These are phyloP conservation scores for Aphelocoma coerulescens DNA, from an alignment of 2,113 vertebrate genomes.

Conservation along the genomic window DNA sequence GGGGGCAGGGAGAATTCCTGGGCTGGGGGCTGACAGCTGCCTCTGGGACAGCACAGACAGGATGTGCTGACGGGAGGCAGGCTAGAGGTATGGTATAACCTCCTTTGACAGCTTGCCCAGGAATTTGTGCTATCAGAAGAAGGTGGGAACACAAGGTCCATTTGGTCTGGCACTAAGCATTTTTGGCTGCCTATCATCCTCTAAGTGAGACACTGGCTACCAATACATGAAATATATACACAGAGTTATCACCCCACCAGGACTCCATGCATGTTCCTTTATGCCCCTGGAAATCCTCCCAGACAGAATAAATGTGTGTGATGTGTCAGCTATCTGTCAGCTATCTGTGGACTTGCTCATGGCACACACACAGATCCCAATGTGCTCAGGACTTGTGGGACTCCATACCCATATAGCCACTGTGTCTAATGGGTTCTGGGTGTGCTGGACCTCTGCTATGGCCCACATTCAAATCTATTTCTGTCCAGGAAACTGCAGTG, in stretches of 20 bases:
- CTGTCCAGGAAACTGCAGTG: neutral
- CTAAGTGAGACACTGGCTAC: neutral
- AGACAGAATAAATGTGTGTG: neutral
- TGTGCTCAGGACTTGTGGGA: neutral
- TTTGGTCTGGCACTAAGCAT: neutral
- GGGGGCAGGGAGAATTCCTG: neutral
- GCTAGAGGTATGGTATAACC: neutral
- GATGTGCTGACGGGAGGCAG: neutral
- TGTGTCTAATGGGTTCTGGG: neutral
- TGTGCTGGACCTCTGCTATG: neutral
- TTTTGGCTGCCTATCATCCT: neutral
- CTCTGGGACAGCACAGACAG: neutral
- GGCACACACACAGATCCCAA: rapidly evolving
- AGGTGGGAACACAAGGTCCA: neutral
- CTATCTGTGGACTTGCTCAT: neutral
- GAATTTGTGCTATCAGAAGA: neutral
- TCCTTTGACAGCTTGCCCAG: neutral
- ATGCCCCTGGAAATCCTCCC: neutral
- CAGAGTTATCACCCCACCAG: neutral
- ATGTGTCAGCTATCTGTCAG: neutral
- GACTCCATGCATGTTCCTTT: neutral
- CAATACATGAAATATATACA: neutral
- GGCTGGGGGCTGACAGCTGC: neutral
- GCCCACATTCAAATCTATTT: neutral
- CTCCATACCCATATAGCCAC: neutral